These are phyloP conservation scores for Platalea minor DNA, from an alignment of 2,797 vertebrate genomes.

Conservation along the genomic window DNA sequence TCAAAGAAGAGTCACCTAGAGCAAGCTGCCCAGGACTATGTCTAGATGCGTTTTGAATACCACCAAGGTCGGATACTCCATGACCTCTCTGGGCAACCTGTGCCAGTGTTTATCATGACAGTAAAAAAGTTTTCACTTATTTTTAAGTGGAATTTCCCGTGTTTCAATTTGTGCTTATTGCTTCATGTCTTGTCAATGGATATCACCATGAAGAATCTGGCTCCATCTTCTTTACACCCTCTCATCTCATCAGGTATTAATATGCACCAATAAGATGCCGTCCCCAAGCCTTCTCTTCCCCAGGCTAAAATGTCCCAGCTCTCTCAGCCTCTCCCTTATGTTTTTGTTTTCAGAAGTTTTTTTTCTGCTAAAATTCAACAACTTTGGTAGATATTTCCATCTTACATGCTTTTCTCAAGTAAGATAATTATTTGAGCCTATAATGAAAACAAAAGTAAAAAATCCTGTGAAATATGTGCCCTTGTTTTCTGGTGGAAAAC, in stretches of 20 bases:
- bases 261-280: neutral
- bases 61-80: neutral
- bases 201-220: neutral
- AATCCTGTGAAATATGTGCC: rapidly evolving
- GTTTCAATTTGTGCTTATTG: neutral
- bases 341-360: neutral
- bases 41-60: neutral
- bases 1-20: neutral
- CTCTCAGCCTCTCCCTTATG: neutral
- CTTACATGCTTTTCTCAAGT: neutral
- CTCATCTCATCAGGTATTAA: neutral
- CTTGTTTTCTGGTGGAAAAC: neutral
- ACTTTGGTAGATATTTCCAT: neutral
- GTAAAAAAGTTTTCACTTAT: neutral
- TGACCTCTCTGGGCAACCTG: neutral
- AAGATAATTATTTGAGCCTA: neutral
- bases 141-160: neutral
- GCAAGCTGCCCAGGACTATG: neutral
- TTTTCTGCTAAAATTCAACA: neutral
- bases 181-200: neutral
- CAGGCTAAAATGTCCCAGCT: neutral
- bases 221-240: neutral
- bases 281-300: neutral
- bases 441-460: neutral
- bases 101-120: neutral